phyloP scores from a whole-genome alignment of 1,140 invertebrate genomes.

The Meloidogyne exigua region DNA sequence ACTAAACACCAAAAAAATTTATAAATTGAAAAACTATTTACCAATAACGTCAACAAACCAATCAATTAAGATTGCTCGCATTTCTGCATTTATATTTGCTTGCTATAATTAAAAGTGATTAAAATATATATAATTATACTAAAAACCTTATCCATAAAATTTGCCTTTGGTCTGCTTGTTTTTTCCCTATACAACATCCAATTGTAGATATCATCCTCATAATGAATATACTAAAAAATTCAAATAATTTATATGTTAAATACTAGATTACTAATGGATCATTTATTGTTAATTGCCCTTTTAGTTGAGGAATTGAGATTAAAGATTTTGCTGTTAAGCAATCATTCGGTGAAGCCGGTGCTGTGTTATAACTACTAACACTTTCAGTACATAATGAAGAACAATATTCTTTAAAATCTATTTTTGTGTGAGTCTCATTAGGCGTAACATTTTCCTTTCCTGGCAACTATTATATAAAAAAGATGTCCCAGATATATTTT shows the following conservation, averaged over 20 bases:
- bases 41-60: constrained; percentile 28
- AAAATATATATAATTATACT: neutral
- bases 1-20: neutral
- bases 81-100: constrained; percentile 21
- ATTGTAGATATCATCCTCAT: constrained; percentile 24
- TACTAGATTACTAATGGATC: neutral
- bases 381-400: neutral
- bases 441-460: neutral
- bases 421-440: neutral
- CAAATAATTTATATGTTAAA: neutral
- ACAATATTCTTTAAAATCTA: neutral
- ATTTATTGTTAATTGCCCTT: neutral
- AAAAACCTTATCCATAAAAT: constrained; percentile 34
- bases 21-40: neutral
- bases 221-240: constrained; percentile 16
- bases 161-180: constrained; percentile 7
- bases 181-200: constrained; percentile 20
- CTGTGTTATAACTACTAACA: neutral
- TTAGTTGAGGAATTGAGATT: neutral
- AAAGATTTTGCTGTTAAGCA: neutral
- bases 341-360: neutral
- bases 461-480: neutral
- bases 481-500: neutral
- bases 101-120: constrained; percentile 9
- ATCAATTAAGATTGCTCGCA: constrained; percentile 38